Conservation (phyloP, 2,113 vertebrate genomes). For the Anseranas semipalmata region DNA sequence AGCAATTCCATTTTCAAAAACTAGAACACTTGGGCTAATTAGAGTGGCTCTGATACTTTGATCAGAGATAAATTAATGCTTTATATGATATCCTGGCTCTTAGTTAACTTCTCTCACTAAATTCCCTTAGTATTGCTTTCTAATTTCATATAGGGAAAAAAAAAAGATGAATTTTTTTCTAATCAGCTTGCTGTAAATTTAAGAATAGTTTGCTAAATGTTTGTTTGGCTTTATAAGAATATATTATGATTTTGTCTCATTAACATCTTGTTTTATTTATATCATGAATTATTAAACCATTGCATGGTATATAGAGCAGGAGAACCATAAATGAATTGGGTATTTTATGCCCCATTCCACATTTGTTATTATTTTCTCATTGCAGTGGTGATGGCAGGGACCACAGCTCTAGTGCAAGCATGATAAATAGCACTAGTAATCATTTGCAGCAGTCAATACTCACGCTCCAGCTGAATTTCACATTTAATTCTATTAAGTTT, state of each 20-base stretch:
- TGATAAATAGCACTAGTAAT: neutral
- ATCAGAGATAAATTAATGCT: conserved; percentile 29
- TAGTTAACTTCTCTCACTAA: conserved; percentile 10
- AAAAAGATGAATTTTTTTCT: neutral
- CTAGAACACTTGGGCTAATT: conserved; percentile 24
- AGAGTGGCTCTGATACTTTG: conserved; percentile 21
- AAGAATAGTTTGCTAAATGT: neutral
- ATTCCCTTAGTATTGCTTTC: neutral
- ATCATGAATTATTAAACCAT: neutral
- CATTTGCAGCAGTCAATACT: neutral
- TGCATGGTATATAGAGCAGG: neutral
- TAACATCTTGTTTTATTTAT: neutral
- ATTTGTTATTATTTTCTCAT: neutral
- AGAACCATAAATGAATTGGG: neutral
- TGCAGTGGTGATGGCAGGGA: neutral
- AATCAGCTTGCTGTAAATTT: neutral
- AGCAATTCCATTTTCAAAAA: conserved; percentile 20
- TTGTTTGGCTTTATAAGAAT: neutral
- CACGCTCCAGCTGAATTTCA: neutral
- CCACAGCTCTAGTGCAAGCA: neutral
- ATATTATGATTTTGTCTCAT: neutral
- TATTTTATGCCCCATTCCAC: neutral
- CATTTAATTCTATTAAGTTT: neutral
- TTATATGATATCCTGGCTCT: conserved; percentile 13
- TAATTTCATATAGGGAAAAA: neutral